Conservation (phyloP, 64 coral and sea anemone species). For the Pachyseris speciosa region DNA sequence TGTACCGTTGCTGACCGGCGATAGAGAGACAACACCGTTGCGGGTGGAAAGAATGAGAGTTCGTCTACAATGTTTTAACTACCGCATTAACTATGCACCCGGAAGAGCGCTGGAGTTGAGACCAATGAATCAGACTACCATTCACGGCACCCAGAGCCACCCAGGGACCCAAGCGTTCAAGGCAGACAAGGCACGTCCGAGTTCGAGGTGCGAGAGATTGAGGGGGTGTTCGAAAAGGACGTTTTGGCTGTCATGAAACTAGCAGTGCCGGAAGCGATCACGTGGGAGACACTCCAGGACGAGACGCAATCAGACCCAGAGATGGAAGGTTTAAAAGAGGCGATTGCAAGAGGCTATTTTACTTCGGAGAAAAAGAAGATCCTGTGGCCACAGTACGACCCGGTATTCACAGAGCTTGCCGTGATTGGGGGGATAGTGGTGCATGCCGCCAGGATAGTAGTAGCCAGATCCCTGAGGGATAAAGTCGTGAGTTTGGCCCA, state of each 20-base stretch:
- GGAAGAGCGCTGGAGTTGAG: conserved; percentile 38
- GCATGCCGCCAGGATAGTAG: conserved; percentile 19
- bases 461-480: neutral
- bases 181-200: too few species aligned
- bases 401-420: conserved; percentile 33
- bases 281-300: too few species aligned
- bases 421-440: neutral
- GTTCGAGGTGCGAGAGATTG: too few species aligned
- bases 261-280: too few species aligned
- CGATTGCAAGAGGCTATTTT: conserved; percentile 4
- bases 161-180: too few species aligned
- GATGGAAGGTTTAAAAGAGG: too few species aligned
- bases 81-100: conserved; percentile 16
- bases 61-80: conserved; percentile 52
- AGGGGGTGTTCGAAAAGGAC: too few species aligned
- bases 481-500: neutral
- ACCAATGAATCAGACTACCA: conserved; percentile 53
- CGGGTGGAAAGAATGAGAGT: conserved; percentile 13
- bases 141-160: too few species aligned
- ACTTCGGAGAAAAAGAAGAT: conserved; percentile 10
- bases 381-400: conserved; percentile 1
- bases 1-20: conserved; percentile 6
- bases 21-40: conserved; percentile 34
- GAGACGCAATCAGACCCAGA: too few species aligned
- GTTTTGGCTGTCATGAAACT: too few species aligned